Conservation (phyloP, 2,113 vertebrate genomes). For the Microcebus lehilahytsara region DNA sequence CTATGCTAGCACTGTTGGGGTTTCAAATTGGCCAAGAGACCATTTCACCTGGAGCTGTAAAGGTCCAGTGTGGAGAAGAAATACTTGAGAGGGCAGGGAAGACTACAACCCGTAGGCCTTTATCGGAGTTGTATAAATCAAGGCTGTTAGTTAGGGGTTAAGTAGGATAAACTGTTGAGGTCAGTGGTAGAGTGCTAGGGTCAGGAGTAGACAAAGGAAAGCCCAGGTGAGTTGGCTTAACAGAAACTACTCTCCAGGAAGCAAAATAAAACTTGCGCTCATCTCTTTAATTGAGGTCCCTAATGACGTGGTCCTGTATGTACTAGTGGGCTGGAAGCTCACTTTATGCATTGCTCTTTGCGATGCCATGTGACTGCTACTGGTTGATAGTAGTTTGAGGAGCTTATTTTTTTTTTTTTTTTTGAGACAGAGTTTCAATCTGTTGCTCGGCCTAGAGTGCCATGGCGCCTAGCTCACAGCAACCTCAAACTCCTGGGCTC, state of each 20-base stretch:
- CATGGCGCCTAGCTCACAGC: too few relatives aligned
- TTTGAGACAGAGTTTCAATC: too few relatives aligned
- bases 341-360: neutral
- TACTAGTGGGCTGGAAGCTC: too few relatives aligned
- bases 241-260: neutral
- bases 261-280: neutral
- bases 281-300: neutral
- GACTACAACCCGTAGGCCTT: neutral
- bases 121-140: neutral
- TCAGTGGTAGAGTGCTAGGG: neutral
- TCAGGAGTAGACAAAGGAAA: neutral
- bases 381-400: neutral
- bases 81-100: neutral
- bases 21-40: neutral
- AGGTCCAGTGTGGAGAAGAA: neutral
- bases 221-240: neutral
- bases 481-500: too few relatives aligned
- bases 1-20: neutral
- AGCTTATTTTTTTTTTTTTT: neutral
- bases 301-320: rapidly evolving
- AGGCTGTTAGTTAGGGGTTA: neutral
- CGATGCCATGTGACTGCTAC: rapidly evolving
- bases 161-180: neutral
- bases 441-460: too few relatives aligned
- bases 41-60: neutral